These are phyloP conservation scores for Thunnus albacares DNA, from an alignment of 2,797 vertebrate genomes.

Conservation along the genomic window DNA sequence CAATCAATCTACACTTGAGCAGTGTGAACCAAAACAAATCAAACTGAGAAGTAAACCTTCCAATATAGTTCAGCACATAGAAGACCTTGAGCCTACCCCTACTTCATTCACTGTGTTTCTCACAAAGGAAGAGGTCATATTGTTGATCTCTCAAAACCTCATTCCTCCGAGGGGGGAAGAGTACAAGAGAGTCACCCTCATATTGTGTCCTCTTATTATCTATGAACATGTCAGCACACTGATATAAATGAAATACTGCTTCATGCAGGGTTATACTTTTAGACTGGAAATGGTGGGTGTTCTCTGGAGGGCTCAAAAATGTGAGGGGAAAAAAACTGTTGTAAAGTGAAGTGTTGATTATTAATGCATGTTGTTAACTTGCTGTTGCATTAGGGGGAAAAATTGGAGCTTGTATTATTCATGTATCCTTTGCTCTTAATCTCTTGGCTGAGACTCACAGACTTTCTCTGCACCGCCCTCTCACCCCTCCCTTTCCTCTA, in stretches of 20 bases:
- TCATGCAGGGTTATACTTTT: conserved; percentile 43
- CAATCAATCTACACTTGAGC: neutral
- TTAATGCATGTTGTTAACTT: conserved; percentile 84
- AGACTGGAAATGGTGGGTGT: conserved; percentile 32
- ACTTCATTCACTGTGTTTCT: neutral
- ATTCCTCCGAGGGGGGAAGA: conserved; percentile 12
- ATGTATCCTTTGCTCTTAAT: conserved; percentile 75
- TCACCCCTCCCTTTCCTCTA: conserved; percentile 1
- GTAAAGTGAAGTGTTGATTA: conserved; percentile 78
- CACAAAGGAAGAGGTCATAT: neutral
- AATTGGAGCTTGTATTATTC: conserved; percentile 80
- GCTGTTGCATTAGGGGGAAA: conserved; percentile 63
- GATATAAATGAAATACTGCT: conserved; percentile 38
- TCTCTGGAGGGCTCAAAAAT: conserved; percentile 47
- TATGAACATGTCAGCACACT: conserved; percentile 33
- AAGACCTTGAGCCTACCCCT: neutral
- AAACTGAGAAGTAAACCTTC: conserved; percentile 8
- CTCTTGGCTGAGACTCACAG: conserved; percentile 57
- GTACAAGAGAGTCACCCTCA: conserved; percentile 1
- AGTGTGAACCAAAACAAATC: neutral
- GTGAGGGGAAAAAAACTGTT: conserved; percentile 49
- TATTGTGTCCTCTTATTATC: conserved; percentile 44
- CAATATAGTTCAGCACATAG: neutral
- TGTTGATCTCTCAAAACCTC: neutral
- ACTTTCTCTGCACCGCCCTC: conserved; percentile 47